phyloP scores from a whole-genome alignment of 23 tunicate species.

The Botrylloides violaceus region DNA sequence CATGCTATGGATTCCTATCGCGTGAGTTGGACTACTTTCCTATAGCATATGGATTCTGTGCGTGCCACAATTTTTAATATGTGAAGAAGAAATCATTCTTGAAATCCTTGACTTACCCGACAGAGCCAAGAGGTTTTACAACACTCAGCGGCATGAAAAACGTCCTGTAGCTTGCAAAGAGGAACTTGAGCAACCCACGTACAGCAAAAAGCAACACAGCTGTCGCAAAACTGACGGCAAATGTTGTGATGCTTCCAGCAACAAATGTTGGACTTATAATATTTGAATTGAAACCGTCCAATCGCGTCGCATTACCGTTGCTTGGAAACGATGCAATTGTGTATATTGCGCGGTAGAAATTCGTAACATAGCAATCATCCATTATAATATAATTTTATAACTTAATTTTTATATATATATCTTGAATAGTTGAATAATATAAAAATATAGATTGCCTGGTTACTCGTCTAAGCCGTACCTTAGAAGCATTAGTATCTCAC shows the following conservation, averaged over 20 bases:
- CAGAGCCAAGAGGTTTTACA: constrained; percentile 46
- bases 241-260: background rate
- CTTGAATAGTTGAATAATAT: too few species aligned
- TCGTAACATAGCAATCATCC: constrained; percentile 10
- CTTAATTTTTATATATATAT: too few species aligned
- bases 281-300: background rate
- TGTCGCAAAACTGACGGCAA: constrained; percentile 1
- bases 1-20: too few species aligned
- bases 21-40: too few species aligned
- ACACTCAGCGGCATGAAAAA: constrained; percentile 37
- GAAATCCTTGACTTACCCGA: constrained; percentile 84
- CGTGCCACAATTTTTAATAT: too few species aligned
- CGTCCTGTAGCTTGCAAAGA: background rate
- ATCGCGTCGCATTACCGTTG: background rate
- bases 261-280: constrained; percentile 6
- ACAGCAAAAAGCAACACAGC: background rate
- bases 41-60: too few species aligned
- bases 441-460: too few species aligned
- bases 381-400: constrained; percentile 7
- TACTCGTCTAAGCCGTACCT: too few species aligned
- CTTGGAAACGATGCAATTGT: background rate
- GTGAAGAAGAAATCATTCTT: too few species aligned
- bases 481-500: too few species aligned
- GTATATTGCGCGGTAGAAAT: constrained; percentile 10
- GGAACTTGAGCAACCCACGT: background rate